Evolutionary conservation across 2,113 vertebrate species (phyloP).

Genomic region (human): DNA sequence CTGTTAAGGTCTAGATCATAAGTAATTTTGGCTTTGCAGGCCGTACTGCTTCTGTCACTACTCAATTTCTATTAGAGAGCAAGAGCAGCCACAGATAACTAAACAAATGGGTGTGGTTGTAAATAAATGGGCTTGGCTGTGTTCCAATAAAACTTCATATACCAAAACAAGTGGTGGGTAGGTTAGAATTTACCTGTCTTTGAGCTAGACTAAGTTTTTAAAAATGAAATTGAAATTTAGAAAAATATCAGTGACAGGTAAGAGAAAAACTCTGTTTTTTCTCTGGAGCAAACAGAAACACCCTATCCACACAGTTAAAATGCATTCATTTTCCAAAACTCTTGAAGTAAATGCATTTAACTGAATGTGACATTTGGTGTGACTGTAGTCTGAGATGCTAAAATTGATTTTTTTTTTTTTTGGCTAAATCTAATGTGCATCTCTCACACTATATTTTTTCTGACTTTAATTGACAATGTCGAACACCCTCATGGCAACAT

Average conservation of each 20-base stretch:
- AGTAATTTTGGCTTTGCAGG: neutral
- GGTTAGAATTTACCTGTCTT: neutral
- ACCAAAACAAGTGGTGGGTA: neutral
- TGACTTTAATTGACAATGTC: conserved; percentile 39
- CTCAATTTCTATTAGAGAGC: neutral
- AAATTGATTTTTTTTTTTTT: conserved; percentile 39
- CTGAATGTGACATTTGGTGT: conserved; percentile 23
- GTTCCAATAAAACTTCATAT: neutral
- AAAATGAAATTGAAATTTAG: neutral
- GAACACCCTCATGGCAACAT: neutral
- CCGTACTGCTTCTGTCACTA: neutral
- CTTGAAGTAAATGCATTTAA: conserved; percentile 43
- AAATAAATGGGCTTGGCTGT: neutral
- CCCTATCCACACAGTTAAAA: neutral
- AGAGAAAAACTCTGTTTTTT: neutral
- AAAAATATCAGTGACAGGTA: neutral
- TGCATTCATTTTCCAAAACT: neutral
- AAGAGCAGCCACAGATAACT: neutral
- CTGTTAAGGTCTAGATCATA: neutral
- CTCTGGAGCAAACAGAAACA: neutral
- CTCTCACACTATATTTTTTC: neutral
- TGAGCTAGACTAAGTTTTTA: neutral
- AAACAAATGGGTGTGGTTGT: neutral
- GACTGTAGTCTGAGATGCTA: neutral
- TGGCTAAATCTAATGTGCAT: neutral